Conservation (phyloP, 2,113 vertebrate species). For the Salvelinus sp. region DNA sequence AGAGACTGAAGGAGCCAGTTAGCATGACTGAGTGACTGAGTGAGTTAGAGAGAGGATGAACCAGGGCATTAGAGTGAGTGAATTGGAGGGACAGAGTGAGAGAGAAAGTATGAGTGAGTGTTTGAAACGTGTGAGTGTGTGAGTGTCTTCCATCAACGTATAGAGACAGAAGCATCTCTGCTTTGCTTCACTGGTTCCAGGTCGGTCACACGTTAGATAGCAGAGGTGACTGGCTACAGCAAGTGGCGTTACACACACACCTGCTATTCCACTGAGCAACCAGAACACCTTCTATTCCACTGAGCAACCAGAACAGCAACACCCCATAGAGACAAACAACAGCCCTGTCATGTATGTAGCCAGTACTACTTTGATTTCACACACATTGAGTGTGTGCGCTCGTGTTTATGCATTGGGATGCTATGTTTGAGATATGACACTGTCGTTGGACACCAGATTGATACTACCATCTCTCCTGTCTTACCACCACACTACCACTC, state of each 20-base stretch:
- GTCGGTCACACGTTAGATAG: conserved; percentile 20
- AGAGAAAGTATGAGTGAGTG: conserved; percentile 11
- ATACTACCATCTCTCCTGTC: too few species aligned
- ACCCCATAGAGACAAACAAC: conserved; percentile 9
- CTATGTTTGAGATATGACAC: neutral
- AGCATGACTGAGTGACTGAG: neutral
- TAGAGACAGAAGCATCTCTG: neutral
- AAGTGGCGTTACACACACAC: conserved; percentile 17
- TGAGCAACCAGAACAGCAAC: conserved; percentile 13
- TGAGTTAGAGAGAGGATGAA: conserved; percentile 1
- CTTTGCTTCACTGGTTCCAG: conserved; percentile 9
- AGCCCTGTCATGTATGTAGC: neutral
- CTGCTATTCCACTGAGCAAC: conserved; percentile 12
- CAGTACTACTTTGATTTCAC: too few species aligned
- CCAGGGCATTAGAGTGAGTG: neutral
- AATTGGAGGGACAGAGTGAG: neutral
- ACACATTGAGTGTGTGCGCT: too few species aligned
- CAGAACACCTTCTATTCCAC: conserved; percentile 17
- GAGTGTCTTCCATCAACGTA: neutral
- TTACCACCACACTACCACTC: too few species aligned
- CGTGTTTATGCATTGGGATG: neutral
- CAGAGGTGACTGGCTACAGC: conserved; percentile 30
- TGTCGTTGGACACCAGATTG: neutral
- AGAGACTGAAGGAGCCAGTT: too few species aligned
- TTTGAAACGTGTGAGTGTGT: neutral